These are phyloP conservation scores for Amphipoea lucens DNA, from an alignment of 2,888 invertebrate species.

Conservation along the genomic window DNA sequence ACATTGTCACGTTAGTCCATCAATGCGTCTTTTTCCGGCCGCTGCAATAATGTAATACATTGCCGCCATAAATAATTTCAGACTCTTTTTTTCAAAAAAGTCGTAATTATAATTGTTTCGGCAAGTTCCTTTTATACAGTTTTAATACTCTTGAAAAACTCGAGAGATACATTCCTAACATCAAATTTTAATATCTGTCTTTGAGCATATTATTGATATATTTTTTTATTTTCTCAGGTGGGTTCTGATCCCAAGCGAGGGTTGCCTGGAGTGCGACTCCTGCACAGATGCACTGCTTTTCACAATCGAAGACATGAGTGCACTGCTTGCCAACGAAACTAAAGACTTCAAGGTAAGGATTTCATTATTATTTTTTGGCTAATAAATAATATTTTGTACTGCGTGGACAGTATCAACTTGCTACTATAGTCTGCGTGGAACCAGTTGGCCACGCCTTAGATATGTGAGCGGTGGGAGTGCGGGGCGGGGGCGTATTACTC, in stretches of 20 bases:
- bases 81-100: background rate
- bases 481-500: too few species aligned
- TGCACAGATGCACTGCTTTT: slow-evolving; percentile 97
- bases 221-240: too few species aligned
- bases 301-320: slow-evolving; percentile 94
- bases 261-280: slow-evolving; percentile 97
- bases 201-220: background rate
- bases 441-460: too few species aligned
- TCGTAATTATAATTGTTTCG: background rate
- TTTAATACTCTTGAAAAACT: too few species aligned
- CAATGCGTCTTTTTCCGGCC: too few species aligned
- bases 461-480: too few species aligned
- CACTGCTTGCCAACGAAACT: slow-evolving; percentile 93
- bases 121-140: background rate
- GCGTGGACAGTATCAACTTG: background rate
- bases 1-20: too few species aligned
- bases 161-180: background rate
- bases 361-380: background rate
- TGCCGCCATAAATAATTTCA: background rate
- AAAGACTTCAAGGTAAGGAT: slow-evolving; percentile 92
- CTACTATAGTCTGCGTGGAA: background rate
- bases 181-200: background rate
- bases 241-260: slow-evolving; percentile 95
- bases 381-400: background rate
- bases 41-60: too few species aligned